phyloP scores from a whole-genome alignment of 2,797 vertebrate species.

The Rhinogobio ventralis region DNA sequence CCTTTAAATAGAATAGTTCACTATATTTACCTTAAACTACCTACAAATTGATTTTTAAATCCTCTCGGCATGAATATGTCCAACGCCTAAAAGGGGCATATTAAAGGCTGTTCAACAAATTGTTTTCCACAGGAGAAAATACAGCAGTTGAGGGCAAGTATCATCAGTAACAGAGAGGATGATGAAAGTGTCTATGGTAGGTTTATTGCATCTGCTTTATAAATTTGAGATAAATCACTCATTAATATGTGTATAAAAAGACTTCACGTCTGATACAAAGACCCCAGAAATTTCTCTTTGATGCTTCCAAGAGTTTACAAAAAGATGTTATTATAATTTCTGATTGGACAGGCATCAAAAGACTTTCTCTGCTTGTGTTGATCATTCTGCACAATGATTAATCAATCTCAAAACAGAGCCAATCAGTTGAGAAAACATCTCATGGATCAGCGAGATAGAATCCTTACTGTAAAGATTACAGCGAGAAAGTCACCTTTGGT shows the following conservation, averaged over 20 bases:
- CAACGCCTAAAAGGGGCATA: not conserved
- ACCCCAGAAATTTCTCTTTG: not conserved
- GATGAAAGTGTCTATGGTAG: slow-evolving; percentile 77
- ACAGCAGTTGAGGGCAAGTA: slow-evolving; percentile 66
- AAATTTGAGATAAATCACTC: not conserved
- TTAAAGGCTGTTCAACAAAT: not conserved
- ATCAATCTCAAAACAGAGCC: slow-evolving; percentile 1
- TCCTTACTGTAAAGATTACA: slow-evolving; percentile 11
- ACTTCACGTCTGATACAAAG: not conserved
- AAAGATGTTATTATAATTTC: slow-evolving; percentile 1
- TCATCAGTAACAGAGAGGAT: slow-evolving; percentile 63
- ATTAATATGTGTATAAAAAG: not conserved
- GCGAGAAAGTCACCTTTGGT: slow-evolving; percentile 37
- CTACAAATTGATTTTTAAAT: not conserved
- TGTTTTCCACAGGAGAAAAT: slow-evolving; percentile 70
- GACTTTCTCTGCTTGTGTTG: slow-evolving; percentile 21
- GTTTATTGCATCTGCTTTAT: not conserved
- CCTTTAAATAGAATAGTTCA: not conserved
- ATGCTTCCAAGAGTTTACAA: not conserved
- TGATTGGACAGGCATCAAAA: slow-evolving; percentile 41
- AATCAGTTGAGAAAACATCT: slow-evolving; percentile 34
- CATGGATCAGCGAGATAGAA: slow-evolving; percentile 19
- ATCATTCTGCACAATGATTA: slow-evolving; percentile 15
- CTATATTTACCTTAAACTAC: not conserved
- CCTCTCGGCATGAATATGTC: not conserved